Evolutionary conservation across 2,888 invertebrate genomes (phyloP).

Genomic region (Hymenopus coronatus): DNA sequence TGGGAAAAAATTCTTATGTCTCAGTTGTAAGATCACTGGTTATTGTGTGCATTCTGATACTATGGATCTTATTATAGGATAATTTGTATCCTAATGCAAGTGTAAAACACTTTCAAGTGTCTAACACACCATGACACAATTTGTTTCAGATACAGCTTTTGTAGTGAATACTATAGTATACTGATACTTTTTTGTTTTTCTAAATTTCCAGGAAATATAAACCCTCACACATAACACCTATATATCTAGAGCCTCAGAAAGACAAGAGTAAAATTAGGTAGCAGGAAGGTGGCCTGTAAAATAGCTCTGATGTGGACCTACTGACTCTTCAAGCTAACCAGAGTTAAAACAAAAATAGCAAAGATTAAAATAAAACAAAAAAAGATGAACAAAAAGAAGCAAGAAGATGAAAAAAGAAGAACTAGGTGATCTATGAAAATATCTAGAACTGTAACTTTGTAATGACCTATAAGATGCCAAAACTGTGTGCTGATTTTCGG

Average conservation of each 20-base stretch:
- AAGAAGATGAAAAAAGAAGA: not conserved
- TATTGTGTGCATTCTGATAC: too few relatives aligned
- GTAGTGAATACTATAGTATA: too few relatives aligned
- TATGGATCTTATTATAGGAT: too few relatives aligned
- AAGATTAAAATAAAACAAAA: not conserved
- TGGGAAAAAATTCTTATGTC: too few relatives aligned
- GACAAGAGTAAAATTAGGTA: constrained; percentile 39
- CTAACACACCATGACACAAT: too few relatives aligned
- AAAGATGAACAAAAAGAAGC: not conserved
- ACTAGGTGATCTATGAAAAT: not conserved
- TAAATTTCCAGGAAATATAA: constrained; percentile 42
- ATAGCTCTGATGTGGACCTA: not conserved
- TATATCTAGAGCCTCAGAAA: constrained; percentile 42
- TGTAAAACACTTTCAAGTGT: too few relatives aligned
- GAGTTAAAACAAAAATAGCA: not conserved
- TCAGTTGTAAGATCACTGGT: too few relatives aligned
- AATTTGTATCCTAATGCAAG: too few relatives aligned
- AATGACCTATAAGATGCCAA: constrained; percentile 9
- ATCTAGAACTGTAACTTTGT: constrained; percentile 7
- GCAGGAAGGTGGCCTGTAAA: constrained; percentile 23
- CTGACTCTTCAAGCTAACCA: not conserved
- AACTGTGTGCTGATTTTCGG: constrained; percentile 11
- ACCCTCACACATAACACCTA: constrained; percentile 44
- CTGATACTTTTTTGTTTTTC: too few relatives aligned
- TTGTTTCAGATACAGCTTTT: too few relatives aligned